Percentiles rank a stretch among this genome's conserved stretches.
These are phyloP conservation scores for Chiloscyllium plagiosum DNA, from an alignment of 2,113 vertebrate species.

Conservation along the genomic window DNA sequence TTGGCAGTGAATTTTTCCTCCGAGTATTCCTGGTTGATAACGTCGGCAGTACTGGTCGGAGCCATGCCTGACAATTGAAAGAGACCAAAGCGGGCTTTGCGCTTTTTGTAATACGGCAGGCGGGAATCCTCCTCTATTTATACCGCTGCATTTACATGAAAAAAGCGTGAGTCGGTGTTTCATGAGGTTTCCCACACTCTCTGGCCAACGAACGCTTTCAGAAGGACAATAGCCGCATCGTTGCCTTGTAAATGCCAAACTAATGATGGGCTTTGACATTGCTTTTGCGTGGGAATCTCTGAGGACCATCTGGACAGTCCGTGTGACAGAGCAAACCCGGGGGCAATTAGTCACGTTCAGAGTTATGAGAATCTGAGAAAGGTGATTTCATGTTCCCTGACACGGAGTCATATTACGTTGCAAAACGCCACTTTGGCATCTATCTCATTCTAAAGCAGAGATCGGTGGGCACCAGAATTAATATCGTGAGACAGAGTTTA, in stretches of 20 bases:
- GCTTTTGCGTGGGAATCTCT: constrained; percentile 34
- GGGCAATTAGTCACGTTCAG: constrained; percentile 26
- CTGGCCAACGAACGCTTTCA: constrained; percentile 34
- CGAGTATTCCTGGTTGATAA: neutral
- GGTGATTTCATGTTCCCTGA: constrained; percentile 2
- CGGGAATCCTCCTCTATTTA: constrained; percentile 27
- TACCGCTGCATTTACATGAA: constrained; percentile 25
- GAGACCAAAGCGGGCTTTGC: neutral
- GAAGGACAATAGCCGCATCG: constrained; percentile 25
- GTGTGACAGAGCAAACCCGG: constrained; percentile 34
- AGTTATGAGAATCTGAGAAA: constrained; percentile 29
- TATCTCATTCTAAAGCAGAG: neutral
- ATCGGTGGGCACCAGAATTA: neutral
- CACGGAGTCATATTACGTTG: neutral
- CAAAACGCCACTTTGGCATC: neutral
- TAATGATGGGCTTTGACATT: constrained; percentile 38
- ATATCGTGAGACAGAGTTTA: neutral
- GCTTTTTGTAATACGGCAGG: neutral
- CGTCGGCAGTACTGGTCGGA: neutral
- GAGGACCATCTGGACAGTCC: constrained; percentile 32
- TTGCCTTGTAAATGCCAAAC: constrained; percentile 37
- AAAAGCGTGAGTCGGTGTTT: constrained; percentile 33
- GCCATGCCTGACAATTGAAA: neutral
- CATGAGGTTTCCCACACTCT: constrained; percentile 37
- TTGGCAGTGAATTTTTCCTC: constrained; percentile 24